These are phyloP conservation scores for Cygnus olor DNA, from an alignment of 2,797 vertebrate genomes.

Conservation along the genomic window DNA sequence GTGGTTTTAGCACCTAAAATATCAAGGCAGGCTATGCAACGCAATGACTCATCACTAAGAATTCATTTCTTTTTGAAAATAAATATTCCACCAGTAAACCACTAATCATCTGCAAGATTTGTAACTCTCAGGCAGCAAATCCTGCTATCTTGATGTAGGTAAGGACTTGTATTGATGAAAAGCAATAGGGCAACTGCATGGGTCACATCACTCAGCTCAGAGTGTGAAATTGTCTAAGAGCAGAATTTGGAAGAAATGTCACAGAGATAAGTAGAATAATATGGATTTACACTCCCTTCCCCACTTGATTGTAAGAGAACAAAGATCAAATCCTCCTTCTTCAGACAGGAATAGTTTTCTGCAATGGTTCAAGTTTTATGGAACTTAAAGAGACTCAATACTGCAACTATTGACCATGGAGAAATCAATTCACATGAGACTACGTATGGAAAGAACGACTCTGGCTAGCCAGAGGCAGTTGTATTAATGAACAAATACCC, in stretches of 20 bases:
- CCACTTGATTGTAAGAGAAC: conserved; percentile 12
- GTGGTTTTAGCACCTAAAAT: conserved; percentile 56
- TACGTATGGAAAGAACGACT: neutral
- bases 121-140: neutral
- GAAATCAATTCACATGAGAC: neutral
- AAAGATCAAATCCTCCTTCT: conserved; percentile 3
- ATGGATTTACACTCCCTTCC: conserved; percentile 37
- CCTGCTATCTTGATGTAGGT: neutral
- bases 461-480: neutral
- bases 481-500: neutral
- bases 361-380: neutral
- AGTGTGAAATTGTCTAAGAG: conserved; percentile 3
- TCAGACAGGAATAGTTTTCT: neutral
- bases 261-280: conserved; percentile 51
- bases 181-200: neutral
- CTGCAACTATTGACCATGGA: neutral
- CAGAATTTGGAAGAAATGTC: conserved; percentile 60
- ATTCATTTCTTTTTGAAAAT: conserved; percentile 1
- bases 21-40: neutral
- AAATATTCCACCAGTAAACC: conserved; percentile 27
- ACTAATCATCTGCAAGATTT: neutral
- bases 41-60: conserved; percentile 6
- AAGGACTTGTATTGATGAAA: conserved; percentile 25
- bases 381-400: conserved; percentile 4
- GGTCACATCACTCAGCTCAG: neutral